These are phyloP conservation scores for Streptopelia turtur DNA, from an alignment of 2,797 vertebrate genomes.

Conservation along the genomic window DNA sequence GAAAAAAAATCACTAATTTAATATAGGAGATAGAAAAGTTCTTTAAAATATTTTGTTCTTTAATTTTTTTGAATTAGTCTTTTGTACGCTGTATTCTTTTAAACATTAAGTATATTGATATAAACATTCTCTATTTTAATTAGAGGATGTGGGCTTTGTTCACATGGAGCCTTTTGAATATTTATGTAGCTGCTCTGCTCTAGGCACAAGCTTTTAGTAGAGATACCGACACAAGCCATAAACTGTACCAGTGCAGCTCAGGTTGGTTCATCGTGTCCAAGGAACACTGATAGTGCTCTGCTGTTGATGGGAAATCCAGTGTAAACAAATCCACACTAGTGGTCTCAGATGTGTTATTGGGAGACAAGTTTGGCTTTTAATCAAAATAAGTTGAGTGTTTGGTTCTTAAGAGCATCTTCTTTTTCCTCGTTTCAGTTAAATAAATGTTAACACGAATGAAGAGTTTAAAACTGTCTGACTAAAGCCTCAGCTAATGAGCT, in stretches of 20 bases:
- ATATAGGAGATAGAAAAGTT: background rate
- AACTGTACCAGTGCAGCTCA: background rate
- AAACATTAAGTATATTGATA: background rate
- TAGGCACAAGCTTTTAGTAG: background rate
- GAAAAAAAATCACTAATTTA: background rate
- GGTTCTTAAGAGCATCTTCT: background rate
- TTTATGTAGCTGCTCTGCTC: background rate
- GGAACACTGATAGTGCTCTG: background rate
- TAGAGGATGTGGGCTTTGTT: background rate
- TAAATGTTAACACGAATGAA: background rate
- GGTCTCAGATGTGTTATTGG: background rate
- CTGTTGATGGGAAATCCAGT: background rate
- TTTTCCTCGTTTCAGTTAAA: conserved; percentile 3
- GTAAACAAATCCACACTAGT: background rate
- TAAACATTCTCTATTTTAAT: background rate
- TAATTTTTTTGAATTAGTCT: background rate
- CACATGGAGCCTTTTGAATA: background rate
- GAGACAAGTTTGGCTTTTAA: background rate
- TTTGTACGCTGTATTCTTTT: background rate
- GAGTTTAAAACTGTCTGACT: background rate
- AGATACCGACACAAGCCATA: background rate
- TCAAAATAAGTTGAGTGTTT: background rate
- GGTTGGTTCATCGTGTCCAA: background rate
- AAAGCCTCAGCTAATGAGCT: background rate
- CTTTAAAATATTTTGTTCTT: background rate